Base-by-base conservation (phyloP, 2,888 invertebrate species). In the Elmis aenea region DNA sequence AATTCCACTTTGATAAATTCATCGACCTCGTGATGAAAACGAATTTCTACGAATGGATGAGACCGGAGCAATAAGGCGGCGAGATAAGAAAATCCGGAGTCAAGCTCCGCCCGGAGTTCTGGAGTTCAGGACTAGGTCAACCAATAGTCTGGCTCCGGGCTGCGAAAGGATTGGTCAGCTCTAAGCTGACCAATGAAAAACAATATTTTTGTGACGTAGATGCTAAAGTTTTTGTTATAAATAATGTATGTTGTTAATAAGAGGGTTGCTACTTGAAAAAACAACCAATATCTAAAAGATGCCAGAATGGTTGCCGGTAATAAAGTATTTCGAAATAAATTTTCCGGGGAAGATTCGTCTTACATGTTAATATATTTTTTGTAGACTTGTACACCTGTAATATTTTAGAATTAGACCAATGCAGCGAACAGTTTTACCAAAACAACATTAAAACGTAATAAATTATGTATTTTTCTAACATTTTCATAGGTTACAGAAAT, bases 181-280 rank as follows among this genome's bases (percentile, higher is more conserved):
- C 57, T 54, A 45, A 34, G 53, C 46, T 62, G 65, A 64, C 66
- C 66, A 66, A 66, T 66, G 54, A 57, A 55, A 57, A 54, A 55
- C 48, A 36, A 35, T 42, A 50, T 41, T 53, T 55, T 61, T 55
- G 52, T 64, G 64, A 64, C 64, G 65, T 55, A 61, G 56, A 59
- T 53, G 55, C 51, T 46, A 32, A 34, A 21, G 9, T 55, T 61
- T 63, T 64, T 65, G 64, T 65, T 65, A 66, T 66, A 66, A 66
- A 66, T 66, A 64, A 66, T 66, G 64, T 58, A 66, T 65, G 61
- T 58, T 57, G 60, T 58, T 60, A 58, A 58, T 61, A 55, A 54
- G 53, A 18, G 18, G n/a, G n/a, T n/a, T n/a, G n/a, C n/a, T n/a
- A n/a, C n/a, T n/a, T n/a, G n/a, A n/a, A n/a, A n/a, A n/a, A n/a